Evolutionary conservation across 1,140 invertebrate species (phyloP).

Genomic region (Danaus plexippus): DNA sequence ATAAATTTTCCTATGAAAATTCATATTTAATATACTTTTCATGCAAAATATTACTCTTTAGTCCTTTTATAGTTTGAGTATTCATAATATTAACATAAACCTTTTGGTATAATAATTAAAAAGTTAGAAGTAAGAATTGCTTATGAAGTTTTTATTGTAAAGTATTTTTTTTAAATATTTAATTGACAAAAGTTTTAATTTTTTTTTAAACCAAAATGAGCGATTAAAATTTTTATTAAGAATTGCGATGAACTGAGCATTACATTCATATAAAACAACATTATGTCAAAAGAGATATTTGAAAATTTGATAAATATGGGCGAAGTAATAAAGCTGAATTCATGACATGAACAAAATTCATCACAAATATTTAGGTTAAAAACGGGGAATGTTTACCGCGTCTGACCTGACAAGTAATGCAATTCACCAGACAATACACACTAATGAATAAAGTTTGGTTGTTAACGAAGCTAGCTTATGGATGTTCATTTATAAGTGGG

Average conservation of each 20-base stretch:
- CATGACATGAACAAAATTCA: slow-evolving; percentile 55
- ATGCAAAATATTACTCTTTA: no score
- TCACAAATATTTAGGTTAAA: slow-evolving; percentile 54
- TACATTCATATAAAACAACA: slow-evolving; percentile 31
- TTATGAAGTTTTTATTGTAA: no score
- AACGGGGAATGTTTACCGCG: slow-evolving; percentile 48
- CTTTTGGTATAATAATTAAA: background rate
- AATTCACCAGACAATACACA: slow-evolving; percentile 65
- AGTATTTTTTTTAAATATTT: no score
- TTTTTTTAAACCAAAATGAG: no score
- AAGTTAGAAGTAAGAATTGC: background rate
- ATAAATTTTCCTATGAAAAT: no score
- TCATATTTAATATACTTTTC: no score
- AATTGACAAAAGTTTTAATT: no score
- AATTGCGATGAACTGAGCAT: slow-evolving; percentile 16
- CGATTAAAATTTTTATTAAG: no score
- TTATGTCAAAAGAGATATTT: slow-evolving; percentile 29
- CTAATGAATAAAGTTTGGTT: slow-evolving; percentile 68
- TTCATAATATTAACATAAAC: slow-evolving; percentile 2
- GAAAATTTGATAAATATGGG: slow-evolving; percentile 39
- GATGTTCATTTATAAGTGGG: slow-evolving; percentile 57
- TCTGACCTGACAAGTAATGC: slow-evolving; percentile 58
- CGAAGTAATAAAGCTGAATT: slow-evolving; percentile 41
- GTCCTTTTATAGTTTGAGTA: no score
- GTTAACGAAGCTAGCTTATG: slow-evolving; percentile 60